Evolutionary conservation across 2,797 vertebrate species (phyloP).

Genomic region (Acipenser oxyrinchus): DNA sequence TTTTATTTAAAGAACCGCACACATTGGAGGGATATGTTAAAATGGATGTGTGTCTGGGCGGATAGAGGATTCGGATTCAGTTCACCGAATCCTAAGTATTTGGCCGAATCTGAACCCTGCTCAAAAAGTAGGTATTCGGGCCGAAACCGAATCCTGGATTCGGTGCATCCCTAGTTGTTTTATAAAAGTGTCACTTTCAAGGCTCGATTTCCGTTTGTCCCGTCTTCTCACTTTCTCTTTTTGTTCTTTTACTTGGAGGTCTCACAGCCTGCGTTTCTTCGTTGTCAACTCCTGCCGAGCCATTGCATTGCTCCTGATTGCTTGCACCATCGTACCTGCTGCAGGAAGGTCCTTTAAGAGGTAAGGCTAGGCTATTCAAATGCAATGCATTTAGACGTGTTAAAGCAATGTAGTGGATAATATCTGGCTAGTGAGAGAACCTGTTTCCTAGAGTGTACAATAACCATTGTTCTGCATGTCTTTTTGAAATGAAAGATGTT

Average conservation of each 20-base stretch:
- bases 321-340: conserved; percentile 22
- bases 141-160: not conserved
- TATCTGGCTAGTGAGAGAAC: no score
- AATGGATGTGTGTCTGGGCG: no score
- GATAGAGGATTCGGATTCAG: not conserved
- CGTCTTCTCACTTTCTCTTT: not conserved
- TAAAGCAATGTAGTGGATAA: no score
- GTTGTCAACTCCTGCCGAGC: conserved; percentile 32
- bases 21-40: no score
- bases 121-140: not conserved
- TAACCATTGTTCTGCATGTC: no score
- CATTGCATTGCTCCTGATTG: conserved; percentile 43
- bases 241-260: not conserved
- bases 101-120: not conserved
- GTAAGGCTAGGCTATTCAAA: conserved; percentile 30
- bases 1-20: no score
- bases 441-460: no score
- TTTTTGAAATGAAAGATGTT: no score
- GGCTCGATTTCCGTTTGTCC: no score
- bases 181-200: not conserved
- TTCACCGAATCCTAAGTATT: not conserved
- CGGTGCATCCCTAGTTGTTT: not conserved
- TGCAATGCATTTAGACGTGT: no score
- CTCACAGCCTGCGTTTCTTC: conserved; percentile 42
- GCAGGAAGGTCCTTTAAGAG: conserved; percentile 52